Base-by-base conservation (phyloP, 2,888 invertebrate species). In the Nycteola revayana region DNA sequence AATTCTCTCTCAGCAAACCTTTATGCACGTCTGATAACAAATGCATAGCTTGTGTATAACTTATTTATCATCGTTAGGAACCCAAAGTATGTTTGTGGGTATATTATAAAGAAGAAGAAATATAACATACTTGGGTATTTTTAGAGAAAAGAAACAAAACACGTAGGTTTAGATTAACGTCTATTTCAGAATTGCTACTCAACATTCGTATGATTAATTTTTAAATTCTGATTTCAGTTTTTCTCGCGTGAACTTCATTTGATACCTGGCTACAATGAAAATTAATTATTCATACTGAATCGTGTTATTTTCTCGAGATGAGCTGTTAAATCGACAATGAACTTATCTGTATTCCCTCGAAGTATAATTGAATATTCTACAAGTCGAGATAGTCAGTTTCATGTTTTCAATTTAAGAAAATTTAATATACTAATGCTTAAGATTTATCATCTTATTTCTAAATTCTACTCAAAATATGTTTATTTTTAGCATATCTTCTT, bases 231-330 rank as follows among this genome's bases (percentile, higher is more conserved):
- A 49, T 48, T 48, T 39, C 47, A 47, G 52, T 62, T 48, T 53
- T 52, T 35, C 32, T 47, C 41, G 60, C 41, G 60, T 53, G 48
- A 59, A 61, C 63, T 62, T 68, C 61, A 69, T 74, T 70, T 73
- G 52, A 53, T 44, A 58, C 60, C 60, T 36, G 50, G 60, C 61
- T 67, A 65, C 58, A 60, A 42, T 40, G 45, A 38, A 41, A 42
- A 72, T 74, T 66, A 62, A 63, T 72, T 77, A 77, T 79, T 73
- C 69, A 75, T 52, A 49, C 60, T 45, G 41, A 66, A 67, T 66
- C 51, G 62, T 60, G 63, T 66, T 68, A 66, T 70, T 69, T 64
- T 68, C 61, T 57, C 53, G 53, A 66, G 71, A 75, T 64, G 54
- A 65, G 66, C 59, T 56, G 56, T 60, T 71, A 67, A 68, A 73